Evolutionary conservation across 2,888 invertebrate species (phyloP), one percentile per base, ranked within the genome.

Genomic region (Pelosia muscerda): DNA sequence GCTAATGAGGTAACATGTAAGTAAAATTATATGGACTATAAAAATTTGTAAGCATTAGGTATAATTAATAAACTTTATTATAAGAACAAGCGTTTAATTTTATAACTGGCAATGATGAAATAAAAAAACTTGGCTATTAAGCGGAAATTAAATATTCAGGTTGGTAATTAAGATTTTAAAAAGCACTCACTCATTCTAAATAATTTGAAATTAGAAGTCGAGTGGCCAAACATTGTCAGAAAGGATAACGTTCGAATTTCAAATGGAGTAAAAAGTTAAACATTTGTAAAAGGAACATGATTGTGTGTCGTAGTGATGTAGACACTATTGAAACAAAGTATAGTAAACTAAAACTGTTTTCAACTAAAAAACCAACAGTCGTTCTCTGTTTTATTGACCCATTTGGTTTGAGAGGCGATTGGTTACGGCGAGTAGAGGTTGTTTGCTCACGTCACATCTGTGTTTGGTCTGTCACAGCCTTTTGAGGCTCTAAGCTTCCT

Each of bases 371-470:
- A 89, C 88, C 82, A 87, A 88, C 88, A 89, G 77, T 81, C 78
- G 73, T 80, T 65, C 66, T 67, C 76, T 82, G 86, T 88, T 85
- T 86, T 87, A 88, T 88, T 86, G 89, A 85, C 84, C 84, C 84
- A 85, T 85, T 85, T 86, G 86, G 86, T 78, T 77, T 79, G 82
- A 85, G 81, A 83, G 84, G 77, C 84, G 87, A 90, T 90, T 88
- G 87, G 90, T 88, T 86, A 88, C 88, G 88, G 84, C 78, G 81
- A 79, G 74, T 78, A 77, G 79, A 79, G 81, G 78, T 79, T 92
- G 90, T 94, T 92, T 93, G 91, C 87, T 69, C 84, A 86, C 87
- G 88, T 89, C 91, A 87, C 93, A 92, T 92, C 92, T 93, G 93
- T 94, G 92, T 93, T 93, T 91, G 91, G 87, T 84, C 89, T 90